Conservation (phyloP, 2,113 vertebrate species). For the Eubucco bourcierii region DNA sequence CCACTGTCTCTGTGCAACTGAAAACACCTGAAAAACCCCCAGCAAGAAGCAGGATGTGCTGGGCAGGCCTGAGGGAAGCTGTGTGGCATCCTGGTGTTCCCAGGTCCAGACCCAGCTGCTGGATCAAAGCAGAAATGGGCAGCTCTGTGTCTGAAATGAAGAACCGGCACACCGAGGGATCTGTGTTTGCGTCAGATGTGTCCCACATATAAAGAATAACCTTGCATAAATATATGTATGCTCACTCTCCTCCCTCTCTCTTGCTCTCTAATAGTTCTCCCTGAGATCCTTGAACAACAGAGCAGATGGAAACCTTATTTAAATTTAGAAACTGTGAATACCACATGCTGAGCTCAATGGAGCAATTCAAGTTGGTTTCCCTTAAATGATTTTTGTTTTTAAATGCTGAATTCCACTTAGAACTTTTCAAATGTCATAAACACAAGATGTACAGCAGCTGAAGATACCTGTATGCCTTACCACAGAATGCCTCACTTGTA, state of each 20-base stretch:
- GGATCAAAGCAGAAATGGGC: not conserved
- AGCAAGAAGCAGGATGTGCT: not conserved
- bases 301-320: constrained; percentile 74
- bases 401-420: constrained; percentile 23
- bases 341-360: constrained; percentile 62
- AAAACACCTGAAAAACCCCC: not conserved
- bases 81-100: rapidly evolving
- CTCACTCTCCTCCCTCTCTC: not conserved
- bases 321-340: constrained; percentile 66
- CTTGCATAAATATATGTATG: not conserved
- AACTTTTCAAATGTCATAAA: constrained; percentile 5
- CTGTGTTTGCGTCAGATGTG: not conserved
- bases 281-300: constrained; percentile 31
- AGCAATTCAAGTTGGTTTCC: constrained; percentile 63
- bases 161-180: not conserved
- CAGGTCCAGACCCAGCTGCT: not conserved
- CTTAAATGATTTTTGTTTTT: constrained; percentile 39
- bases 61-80: not conserved
- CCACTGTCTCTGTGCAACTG: not conserved
- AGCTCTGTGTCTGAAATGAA: not conserved
- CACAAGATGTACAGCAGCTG: not conserved
- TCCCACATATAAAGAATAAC: not conserved
- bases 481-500: not conserved
- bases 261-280: constrained; percentile 6
- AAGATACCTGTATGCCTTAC: constrained; percentile 22